Base-by-base conservation (phyloP, 2,797 vertebrate genomes). In the Melanotaenia parkinsoni region DNA sequence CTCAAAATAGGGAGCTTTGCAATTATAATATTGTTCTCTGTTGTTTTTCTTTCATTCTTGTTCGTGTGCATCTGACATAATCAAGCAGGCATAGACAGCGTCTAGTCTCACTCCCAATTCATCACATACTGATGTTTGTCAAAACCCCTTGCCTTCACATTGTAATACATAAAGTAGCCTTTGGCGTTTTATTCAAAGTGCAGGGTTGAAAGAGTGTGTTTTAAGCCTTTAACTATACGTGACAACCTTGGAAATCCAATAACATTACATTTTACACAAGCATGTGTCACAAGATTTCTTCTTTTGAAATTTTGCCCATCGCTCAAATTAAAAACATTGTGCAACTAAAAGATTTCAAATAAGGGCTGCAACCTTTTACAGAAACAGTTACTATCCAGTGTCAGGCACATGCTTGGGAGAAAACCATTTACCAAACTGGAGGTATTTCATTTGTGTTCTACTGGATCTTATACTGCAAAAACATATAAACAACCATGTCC, bases 1-100 rank as follows among this genome's bases (percentile, higher is more conserved):
- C 24, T 73, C 14, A 75, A 59, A 70, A 77, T 67, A 0, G 59
- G 76, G n/a, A 45, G 11, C 37, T 5, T 63, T 12, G 3, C 28
- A 14, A 8, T 37, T 57, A 1, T 14, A 40, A 40, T 16, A 16
- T 40, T 40, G 13, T 32, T 37, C 63, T 5, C 38, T 26, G 20
- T 47, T 58, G 13, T 70, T 26, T 60, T 45, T 67, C 10, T 47
- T 58, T 45, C 26, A 40, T 63, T 57, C 50, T 8, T 58, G 12
- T 37, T 9, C 5, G 5, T 30, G 6, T 13, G 5, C 28, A 6
- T 56, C 47, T 54, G 33, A 60, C 37, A 28, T 51, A 28, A 51
- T 51, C 32, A 69, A 59, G 45, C 43, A 18, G 45, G n/a, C 32
- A 47, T 26, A 69, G 32, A 69, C 18, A 22, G 20, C 43, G 35